These are phyloP conservation scores for Ophion obscuratus DNA, from an alignment of 2,888 invertebrate genomes.

Conservation along the genomic window DNA sequence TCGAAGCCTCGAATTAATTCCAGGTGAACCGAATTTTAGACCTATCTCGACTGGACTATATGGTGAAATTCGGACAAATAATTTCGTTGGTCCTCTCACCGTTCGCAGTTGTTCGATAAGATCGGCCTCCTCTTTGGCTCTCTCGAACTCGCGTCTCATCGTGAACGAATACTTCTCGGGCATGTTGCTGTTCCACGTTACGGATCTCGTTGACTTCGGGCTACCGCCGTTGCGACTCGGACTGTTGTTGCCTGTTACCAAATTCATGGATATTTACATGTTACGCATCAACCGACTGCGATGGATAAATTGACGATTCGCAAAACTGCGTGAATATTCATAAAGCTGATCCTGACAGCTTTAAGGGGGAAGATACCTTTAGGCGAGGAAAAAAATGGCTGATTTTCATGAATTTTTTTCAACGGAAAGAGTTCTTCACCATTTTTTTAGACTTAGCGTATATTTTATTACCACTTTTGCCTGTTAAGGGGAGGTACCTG, in stretches of 20 bases:
- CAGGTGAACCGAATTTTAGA: too few relatives aligned
- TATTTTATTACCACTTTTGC: too few relatives aligned
- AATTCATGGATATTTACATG: background rate
- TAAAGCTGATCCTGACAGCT: too few relatives aligned
- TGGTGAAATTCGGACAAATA: background rate
- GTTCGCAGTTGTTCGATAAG: slow-evolving; percentile 92
- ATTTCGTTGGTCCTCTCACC: slow-evolving; percentile 85
- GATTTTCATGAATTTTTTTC: too few relatives aligned
- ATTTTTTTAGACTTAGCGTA: too few relatives aligned
- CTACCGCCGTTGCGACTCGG: slow-evolving; percentile 78
- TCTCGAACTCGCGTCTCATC: slow-evolving; percentile 96
- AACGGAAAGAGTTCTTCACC: too few relatives aligned
- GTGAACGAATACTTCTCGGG: slow-evolving; percentile 94
- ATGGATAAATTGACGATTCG: too few relatives aligned
- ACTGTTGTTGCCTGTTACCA: slow-evolving; percentile 75
- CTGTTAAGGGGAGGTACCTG: too few relatives aligned
- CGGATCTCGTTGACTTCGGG: slow-evolving; percentile 84
- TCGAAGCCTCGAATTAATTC: too few relatives aligned
- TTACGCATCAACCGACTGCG: background rate
- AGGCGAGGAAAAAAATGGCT: background rate
- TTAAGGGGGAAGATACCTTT: background rate
- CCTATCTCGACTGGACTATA: too few relatives aligned
- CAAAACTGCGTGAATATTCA: too few relatives aligned
- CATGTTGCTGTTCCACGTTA: slow-evolving; percentile 91
- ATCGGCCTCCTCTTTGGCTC: slow-evolving; percentile 95